Conservation (phyloP, 2,113 vertebrate species). For the Hippoglossus stenolepis region DNA sequence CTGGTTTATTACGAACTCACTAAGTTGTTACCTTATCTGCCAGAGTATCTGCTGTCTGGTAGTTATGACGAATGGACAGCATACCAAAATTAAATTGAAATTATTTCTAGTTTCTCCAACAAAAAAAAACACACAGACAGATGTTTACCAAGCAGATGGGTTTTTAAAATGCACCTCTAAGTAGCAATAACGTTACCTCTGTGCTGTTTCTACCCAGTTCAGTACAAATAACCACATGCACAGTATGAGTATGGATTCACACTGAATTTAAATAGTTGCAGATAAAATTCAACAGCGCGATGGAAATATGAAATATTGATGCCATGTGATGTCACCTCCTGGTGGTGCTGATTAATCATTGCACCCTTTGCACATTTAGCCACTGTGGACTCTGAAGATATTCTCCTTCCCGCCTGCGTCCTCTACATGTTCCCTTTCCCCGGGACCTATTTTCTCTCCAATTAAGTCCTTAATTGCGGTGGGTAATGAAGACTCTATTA, state of each 20-base stretch:
- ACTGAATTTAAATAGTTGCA: not conserved
- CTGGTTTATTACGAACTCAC: too few relatives aligned
- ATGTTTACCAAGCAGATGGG: not conserved
- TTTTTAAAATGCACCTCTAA: not conserved
- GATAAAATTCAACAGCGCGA: not conserved
- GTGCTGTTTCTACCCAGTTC: not conserved
- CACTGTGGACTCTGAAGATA: conserved; percentile 31
- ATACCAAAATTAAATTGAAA: too few relatives aligned
- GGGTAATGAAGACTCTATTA: conserved; percentile 77
- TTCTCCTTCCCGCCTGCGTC: conserved; percentile 35
- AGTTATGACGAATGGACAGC: too few relatives aligned
- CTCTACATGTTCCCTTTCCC: conserved; percentile 25
- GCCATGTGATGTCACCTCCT: conserved; percentile 36
- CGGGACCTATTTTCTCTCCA: conserved; percentile 67
- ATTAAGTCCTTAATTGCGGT: conserved; percentile 74
- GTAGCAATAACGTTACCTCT: not conserved
- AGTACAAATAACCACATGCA: not conserved
- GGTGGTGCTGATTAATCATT: conserved; percentile 36
- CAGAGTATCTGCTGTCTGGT: too few relatives aligned
- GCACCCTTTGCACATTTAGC: conserved; percentile 5
- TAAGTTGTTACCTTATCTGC: too few relatives aligned
- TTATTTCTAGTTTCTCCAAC: not conserved
- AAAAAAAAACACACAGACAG: conserved; percentile 1
- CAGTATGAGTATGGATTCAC: not conserved
- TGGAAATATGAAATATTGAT: not conserved